Evolutionary conservation across 1,140 invertebrate genomes (phyloP).

Genomic region (Drosophila ambigua): DNA sequence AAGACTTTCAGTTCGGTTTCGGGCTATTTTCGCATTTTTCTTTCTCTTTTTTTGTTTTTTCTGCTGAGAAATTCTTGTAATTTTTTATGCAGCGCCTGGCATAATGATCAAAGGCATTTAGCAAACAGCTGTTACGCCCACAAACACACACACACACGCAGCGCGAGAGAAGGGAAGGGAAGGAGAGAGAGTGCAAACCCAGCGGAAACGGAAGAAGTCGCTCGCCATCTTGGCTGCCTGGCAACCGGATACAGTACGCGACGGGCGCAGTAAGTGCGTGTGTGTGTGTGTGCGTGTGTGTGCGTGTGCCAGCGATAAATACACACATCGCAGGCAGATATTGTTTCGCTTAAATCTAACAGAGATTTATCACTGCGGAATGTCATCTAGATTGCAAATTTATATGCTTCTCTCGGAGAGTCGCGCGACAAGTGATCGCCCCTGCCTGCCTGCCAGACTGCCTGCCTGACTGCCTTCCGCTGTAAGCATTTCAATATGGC

Average conservation of each 20-base stretch:
- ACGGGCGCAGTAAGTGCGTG: neutral
- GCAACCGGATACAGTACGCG: constrained; percentile 31
- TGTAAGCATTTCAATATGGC: constrained; percentile 40
- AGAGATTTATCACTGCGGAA: constrained; percentile 79
- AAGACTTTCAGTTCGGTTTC: constrained; percentile 32
- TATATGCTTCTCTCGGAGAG: constrained; percentile 57
- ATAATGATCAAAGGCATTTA: constrained; percentile 71
- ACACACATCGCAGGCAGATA: constrained; percentile 54
- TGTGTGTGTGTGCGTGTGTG: constrained; percentile 15
- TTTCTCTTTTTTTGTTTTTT: constrained; percentile 3
- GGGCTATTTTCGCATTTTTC: constrained; percentile 8
- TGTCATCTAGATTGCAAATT: constrained; percentile 71
- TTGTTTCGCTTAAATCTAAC: constrained; percentile 68
- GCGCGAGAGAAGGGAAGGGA: too few relatives aligned
- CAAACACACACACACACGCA: neutral
- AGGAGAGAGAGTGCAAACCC: constrained; percentile 14
- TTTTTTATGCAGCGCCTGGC: constrained; percentile 55
- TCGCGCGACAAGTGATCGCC: constrained; percentile 59
- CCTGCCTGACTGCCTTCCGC: constrained; percentile 8
- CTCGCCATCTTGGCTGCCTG: constrained; percentile 4
- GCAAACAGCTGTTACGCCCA: constrained; percentile 59
- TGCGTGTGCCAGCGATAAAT: constrained; percentile 44
- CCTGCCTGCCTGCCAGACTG: constrained; percentile 36
- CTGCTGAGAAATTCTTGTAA: constrained; percentile 35
- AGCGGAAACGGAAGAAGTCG: constrained; percentile 40